Base-by-base conservation (phyloP, 2,113 vertebrate genomes). In the Protobothrops flavoviridis region DNA sequence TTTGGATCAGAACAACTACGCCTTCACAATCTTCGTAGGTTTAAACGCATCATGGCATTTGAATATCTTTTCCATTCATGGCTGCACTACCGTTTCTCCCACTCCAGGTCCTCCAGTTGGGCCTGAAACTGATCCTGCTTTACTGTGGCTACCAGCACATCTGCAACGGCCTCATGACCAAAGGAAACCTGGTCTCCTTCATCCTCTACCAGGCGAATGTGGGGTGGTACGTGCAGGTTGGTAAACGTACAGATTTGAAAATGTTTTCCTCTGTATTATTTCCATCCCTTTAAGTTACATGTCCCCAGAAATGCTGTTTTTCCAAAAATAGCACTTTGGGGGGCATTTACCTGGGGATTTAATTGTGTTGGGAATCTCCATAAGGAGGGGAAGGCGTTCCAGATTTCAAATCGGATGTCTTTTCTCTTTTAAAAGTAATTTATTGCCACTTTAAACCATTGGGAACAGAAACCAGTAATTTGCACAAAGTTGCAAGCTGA, bases 181-280 rank as follows among this genome's bases (percentile, higher is more conserved):
- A 92, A 1, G 98, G 99, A 0, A 96, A 94, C 3, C 97, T 99
- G 0, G 91, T 99, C 29, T 97, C 99, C 61, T 99, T 99, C 85
- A 91, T 99, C n/a, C 91, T 99, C 9, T 99, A 98, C 97, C 98
- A 99, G 96, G 98, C 96, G 59, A 95, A 98, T 1, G 97, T 98
- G 91, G 93, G 97, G 1, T 0, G 0, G 0, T 88, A 97, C 1
- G 94, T 99, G 53, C 95, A 26, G 6, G 99, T 99, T 93, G 97
- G 97, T 91, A 5, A 26, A 11, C 15, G 10, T 7, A 5, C 21
- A 0, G 11, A 88, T 33, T 33, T 33, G 26, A 33, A 52, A n/a
- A 20, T 33, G n/a, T 57, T 20, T 20, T 17, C 33, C 24, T 89
- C 87, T 89, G n/a, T 20, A 2, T 69, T n/a, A 33, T 69, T 69